phyloP scores from a whole-genome alignment of 2,113 vertebrate species.

The Gymnocephalus cernua region DNA sequence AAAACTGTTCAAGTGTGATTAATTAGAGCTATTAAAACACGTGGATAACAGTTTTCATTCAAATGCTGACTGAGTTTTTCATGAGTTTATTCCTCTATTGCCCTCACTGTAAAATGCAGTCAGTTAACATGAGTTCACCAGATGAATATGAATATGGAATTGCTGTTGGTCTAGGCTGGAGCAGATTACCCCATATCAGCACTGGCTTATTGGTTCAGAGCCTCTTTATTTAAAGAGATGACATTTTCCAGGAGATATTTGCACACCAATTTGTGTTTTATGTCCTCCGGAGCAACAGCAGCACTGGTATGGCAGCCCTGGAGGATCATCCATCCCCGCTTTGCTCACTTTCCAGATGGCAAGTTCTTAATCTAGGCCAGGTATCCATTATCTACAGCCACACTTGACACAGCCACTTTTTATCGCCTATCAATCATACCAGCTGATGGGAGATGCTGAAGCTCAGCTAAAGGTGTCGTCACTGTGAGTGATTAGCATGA shows the following conservation, averaged over 20 bases:
- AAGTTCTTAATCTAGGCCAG: conserved; percentile 66
- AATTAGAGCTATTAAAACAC: background rate
- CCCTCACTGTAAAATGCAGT: conserved; percentile 29
- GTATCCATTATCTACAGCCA: conserved; percentile 68
- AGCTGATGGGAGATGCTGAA: conserved; percentile 41
- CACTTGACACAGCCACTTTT: conserved; percentile 65
- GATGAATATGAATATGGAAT: conserved; percentile 38
- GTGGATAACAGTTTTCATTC: conserved; percentile 2
- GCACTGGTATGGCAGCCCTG: conserved; percentile 29
- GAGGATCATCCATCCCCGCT: conserved; percentile 52
- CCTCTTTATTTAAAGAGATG: conserved; percentile 62
- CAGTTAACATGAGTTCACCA: conserved; percentile 5
- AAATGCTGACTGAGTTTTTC: background rate
- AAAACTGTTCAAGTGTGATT: background rate
- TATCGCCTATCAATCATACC: conserved; percentile 66
- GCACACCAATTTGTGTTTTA: conserved; percentile 71
- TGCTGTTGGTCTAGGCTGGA: conserved; percentile 2
- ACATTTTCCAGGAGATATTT: conserved; percentile 73
- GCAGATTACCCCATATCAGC: conserved; percentile 43
- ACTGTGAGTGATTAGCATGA: conserved; percentile 58
- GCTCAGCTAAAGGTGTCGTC: conserved; percentile 41
- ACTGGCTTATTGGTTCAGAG: conserved; percentile 47
- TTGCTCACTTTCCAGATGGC: conserved; percentile 62
- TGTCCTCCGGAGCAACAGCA: conserved; percentile 39
- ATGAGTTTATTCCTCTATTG: conserved; percentile 11